Percentiles rank a stretch among this genome's conserved stretches.
These are phyloP conservation scores for Tenthredo scrophulariae DNA, from an alignment of 2,888 invertebrate genomes.

Conservation along the genomic window DNA sequence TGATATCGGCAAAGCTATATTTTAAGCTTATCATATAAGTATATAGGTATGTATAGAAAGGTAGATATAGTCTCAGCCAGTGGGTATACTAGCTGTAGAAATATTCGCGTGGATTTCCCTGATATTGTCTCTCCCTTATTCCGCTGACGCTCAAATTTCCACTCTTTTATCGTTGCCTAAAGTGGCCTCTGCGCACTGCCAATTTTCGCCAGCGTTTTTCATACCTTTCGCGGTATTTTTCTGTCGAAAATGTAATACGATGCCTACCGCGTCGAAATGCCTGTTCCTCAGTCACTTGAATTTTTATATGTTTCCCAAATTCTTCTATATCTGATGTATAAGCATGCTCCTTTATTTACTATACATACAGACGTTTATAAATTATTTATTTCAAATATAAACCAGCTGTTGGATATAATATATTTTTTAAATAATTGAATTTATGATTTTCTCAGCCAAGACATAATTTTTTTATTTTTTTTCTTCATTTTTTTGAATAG, in stretches of 20 bases:
- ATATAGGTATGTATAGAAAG: background rate
- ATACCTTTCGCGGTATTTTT: constrained; percentile 11
- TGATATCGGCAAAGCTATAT: background rate
- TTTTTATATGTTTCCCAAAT: constrained; percentile 11
- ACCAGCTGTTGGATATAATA: background rate
- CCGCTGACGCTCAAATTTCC: constrained; percentile 45
- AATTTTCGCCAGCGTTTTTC: constrained; percentile 46
- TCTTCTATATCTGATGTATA: background rate
- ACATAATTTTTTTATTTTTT: too few species aligned
- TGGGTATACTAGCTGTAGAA: background rate
- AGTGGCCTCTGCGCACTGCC: constrained; percentile 45
- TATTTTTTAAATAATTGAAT: background rate
- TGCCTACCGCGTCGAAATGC: constrained; percentile 18
- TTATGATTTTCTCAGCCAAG: too few species aligned
- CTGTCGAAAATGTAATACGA: constrained; percentile 43
- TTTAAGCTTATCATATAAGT: background rate
- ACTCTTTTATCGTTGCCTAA: constrained; percentile 40
- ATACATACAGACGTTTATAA: background rate
- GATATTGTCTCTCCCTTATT: constrained; percentile 47
- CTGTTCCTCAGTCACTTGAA: constrained; percentile 9
- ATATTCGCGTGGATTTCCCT: constrained; percentile 38
- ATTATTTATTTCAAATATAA: background rate
- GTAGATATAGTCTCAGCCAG: background rate
- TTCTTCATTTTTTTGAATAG: too few species aligned
- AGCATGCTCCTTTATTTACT: background rate